Percentiles rank a stretch among this genome's conserved stretches.
Evolutionary conservation across 2,113 vertebrate genomes (phyloP).

Genomic region (Psephotus haematonotus): DNA sequence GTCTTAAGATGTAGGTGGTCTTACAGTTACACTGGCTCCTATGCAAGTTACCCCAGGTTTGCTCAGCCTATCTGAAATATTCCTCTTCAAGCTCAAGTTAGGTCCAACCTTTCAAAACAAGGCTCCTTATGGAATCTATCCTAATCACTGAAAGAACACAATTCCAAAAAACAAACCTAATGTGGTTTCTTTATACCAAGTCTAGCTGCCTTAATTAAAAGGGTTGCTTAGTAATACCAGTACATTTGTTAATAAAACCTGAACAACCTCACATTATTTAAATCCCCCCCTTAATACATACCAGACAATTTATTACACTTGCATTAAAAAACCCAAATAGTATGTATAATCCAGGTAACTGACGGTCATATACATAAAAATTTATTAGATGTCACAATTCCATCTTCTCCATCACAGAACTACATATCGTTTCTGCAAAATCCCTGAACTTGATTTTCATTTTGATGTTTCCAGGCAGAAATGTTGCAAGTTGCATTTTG

Average conservation of each 20-base stretch:
- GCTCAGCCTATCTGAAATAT: neutral
- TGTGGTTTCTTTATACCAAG: neutral
- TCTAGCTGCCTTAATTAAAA: neutral
- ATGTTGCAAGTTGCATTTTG: conserved; percentile 35
- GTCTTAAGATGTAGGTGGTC: neutral
- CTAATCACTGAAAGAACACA: neutral
- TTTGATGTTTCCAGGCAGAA: conserved; percentile 59
- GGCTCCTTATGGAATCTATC: neutral
- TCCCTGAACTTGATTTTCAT: conserved; percentile 42
- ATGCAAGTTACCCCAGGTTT: neutral
- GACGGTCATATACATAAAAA: neutral
- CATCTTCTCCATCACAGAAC: neutral
- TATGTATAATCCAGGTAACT: neutral
- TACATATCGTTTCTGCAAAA: conserved; percentile 46
- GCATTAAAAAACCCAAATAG: neutral
- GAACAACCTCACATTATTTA: neutral
- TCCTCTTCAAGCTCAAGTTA: neutral
- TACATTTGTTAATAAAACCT: neutral
- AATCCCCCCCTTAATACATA: neutral
- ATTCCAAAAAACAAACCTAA: neutral
- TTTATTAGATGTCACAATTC: neutral
- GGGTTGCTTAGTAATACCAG: neutral
- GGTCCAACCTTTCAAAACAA: neutral
- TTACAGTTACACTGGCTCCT: neutral
- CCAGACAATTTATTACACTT: neutral